A percentile compares a stretch with the other conserved stretches of the same genome.
These are phyloP conservation scores for Drosophila falleni DNA, from an alignment of 2,888 invertebrate genomes.

Conservation along the genomic window DNA sequence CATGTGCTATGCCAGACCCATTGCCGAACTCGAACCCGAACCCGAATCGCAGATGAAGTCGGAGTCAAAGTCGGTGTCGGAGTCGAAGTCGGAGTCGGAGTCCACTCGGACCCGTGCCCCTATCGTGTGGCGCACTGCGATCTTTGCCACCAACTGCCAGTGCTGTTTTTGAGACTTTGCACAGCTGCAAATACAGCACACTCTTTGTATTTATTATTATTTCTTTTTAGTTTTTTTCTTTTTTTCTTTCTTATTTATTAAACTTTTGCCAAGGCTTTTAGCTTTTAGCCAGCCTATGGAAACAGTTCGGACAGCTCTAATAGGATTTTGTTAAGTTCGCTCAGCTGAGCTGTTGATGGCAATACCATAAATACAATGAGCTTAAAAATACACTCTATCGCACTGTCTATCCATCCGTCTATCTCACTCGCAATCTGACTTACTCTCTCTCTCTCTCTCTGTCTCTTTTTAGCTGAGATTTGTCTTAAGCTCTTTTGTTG, in stretches of 20 bases:
- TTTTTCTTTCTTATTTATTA: constrained; percentile 65
- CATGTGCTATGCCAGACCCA: constrained; percentile 45
- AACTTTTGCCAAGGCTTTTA: constrained; percentile 69
- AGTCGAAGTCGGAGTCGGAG: constrained; percentile 7
- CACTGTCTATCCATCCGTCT: constrained; percentile 6
- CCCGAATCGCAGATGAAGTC: neutral
- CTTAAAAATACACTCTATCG: constrained; percentile 31
- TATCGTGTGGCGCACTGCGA: constrained; percentile 43
- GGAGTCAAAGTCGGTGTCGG: constrained; percentile 13
- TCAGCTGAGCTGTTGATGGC: constrained; percentile 52
- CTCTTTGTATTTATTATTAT: constrained; percentile 74
- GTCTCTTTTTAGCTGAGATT: neutral
- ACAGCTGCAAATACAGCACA: constrained; percentile 63
- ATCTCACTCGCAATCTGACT: neutral
- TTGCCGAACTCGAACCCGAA: constrained; percentile 9
- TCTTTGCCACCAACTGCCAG: constrained; percentile 74
- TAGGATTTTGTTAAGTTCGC: constrained; percentile 69
- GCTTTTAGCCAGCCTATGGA: constrained; percentile 44
- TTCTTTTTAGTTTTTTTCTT: constrained; percentile 29
- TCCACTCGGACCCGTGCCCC: constrained; percentile 20
- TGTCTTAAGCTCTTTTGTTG: constrained; percentile 17
- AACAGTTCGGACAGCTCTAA: constrained; percentile 68
- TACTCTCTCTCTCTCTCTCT: neutral
- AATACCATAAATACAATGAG: constrained; percentile 46
- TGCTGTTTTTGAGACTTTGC: constrained; percentile 64